Conservation (phyloP, 2,888 invertebrate species). For the Prenolepis imparis region DNA sequence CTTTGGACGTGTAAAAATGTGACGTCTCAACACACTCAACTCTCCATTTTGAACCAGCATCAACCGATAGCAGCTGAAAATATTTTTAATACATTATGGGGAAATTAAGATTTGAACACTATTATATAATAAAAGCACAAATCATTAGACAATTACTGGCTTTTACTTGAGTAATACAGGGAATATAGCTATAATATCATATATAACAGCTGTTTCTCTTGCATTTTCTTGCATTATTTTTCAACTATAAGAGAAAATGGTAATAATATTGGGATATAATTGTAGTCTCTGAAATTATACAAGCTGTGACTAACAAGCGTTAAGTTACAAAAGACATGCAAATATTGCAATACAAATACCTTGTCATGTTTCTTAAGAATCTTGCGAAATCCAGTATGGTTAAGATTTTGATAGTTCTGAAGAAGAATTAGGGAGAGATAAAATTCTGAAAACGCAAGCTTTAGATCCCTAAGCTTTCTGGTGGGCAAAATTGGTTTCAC, state of each 20-base stretch:
- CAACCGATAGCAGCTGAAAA: constrained; percentile 92
- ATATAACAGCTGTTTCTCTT: constrained; percentile 8
- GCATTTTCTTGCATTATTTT: constrained; percentile 4
- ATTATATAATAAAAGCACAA: neutral
- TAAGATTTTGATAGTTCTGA: constrained; percentile 99
- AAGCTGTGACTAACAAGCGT: neutral
- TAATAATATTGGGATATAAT: constrained; percentile 12
- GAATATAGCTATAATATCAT: constrained; percentile 53
- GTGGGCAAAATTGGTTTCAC: constrained; percentile 89
- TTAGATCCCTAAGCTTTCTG: constrained; percentile 96
- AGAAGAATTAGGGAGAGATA: constrained; percentile 98
- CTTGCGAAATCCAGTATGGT: constrained; percentile 99
- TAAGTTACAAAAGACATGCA: neutral
- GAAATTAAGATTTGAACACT: neutral
- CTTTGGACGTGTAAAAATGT: constrained; percentile 98
- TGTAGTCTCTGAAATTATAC: constrained; percentile 20
- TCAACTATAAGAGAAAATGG: constrained; percentile 2
- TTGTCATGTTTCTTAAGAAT: constrained; percentile 99
- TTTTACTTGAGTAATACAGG: constrained; percentile 66
- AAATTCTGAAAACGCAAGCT: constrained; percentile 99
- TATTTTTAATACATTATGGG: constrained; percentile 27
- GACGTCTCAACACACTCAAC: constrained; percentile 96
- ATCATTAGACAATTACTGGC: constrained; percentile 34
- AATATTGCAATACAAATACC: constrained; percentile 87
- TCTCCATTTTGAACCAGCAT: constrained; percentile 96